Percentiles rank a stretch among this genome's conserved stretches.
These are phyloP conservation scores for Trematomus loennbergii DNA, from an alignment of 2,113 vertebrate genomes.

Conservation along the genomic window DNA sequence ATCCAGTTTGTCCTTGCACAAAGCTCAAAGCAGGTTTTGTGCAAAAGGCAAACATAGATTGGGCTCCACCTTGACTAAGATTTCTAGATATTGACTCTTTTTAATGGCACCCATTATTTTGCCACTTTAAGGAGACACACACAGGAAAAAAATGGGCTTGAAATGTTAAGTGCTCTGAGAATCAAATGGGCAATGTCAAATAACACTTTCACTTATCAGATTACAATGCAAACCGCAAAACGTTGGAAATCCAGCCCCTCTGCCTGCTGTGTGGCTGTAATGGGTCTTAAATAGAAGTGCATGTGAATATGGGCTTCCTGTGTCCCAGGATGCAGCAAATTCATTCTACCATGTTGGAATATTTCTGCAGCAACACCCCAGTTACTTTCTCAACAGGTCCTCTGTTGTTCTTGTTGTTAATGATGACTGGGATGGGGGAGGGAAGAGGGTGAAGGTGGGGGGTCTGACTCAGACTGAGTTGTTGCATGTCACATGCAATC, in stretches of 20 bases:
- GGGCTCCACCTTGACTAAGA: slow-evolving; percentile 25
- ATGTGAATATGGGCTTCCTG: slow-evolving; percentile 87
- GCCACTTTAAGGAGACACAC: slow-evolving; percentile 66
- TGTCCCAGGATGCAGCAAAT: slow-evolving; percentile 85
- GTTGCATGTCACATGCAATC: slow-evolving; percentile 94
- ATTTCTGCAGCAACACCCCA: slow-evolving; percentile 84
- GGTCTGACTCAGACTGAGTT: slow-evolving; percentile 82
- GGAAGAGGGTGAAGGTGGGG: slow-evolving; percentile 49
- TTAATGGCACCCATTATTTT: slow-evolving; percentile 43
- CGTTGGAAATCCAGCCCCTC: slow-evolving; percentile 24
- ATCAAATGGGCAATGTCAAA: slow-evolving; percentile 47
- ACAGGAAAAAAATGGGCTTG: slow-evolving; percentile 60
- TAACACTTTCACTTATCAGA: slow-evolving; percentile 36
- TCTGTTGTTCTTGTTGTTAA: slow-evolving; percentile 83
- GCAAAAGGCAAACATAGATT: slow-evolving; percentile 56
- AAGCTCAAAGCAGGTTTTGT: slow-evolving; percentile 48
- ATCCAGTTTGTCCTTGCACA: slow-evolving; percentile 52
- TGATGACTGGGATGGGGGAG: slow-evolving; percentile 64
- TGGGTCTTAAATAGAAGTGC: slow-evolving; percentile 88
- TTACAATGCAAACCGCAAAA: slow-evolving; percentile 36
- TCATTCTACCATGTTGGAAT: slow-evolving; percentile 84
- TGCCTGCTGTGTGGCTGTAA: slow-evolving; percentile 78
- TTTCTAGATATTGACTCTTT: slow-evolving; percentile 43
- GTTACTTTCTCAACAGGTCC: slow-evolving; percentile 80
- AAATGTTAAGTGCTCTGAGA: slow-evolving; percentile 55